Percentiles rank a stretch among this genome's conserved stretches.
Evolutionary conservation across 2,888 invertebrate genomes (phyloP).

Genomic region (Cremastinae sp.): DNA sequence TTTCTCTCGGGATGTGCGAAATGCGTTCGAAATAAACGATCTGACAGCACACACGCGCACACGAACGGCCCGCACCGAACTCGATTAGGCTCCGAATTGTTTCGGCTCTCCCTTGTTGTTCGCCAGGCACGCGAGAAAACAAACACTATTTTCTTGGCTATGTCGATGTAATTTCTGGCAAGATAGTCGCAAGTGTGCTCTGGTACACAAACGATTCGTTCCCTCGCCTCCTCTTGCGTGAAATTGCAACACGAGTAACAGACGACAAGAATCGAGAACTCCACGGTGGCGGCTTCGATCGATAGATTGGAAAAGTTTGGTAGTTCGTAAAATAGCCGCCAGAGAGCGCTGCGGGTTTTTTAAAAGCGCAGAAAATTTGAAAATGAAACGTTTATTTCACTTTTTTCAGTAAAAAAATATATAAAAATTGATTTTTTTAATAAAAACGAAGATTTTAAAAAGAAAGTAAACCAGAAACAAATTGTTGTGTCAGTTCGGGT

Average conservation of each 20-base stretch:
- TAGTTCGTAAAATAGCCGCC: background rate
- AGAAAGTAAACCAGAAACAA: too few relatives aligned
- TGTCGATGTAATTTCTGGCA: background rate
- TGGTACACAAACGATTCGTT: conserved; percentile 50
- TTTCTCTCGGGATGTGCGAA: conserved; percentile 33
- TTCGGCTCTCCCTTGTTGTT: background rate
- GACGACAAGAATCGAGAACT: background rate
- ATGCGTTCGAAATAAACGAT: conserved; percentile 8
- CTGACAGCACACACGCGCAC: conserved; percentile 8
- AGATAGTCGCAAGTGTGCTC: conserved; percentile 9
- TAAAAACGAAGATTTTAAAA: too few relatives aligned
- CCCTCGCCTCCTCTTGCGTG: conserved; percentile 12
- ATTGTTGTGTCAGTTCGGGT: too few relatives aligned
- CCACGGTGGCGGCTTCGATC: conserved; percentile 12
- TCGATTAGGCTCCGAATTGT: background rate
- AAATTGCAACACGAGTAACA: background rate
- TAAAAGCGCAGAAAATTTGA: conserved; percentile 1
- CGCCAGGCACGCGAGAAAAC: background rate
- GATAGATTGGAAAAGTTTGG: background rate
- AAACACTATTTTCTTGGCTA: background rate
- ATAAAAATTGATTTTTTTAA: too few relatives aligned
- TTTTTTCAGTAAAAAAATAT: too few relatives aligned
- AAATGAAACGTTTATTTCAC: too few relatives aligned
- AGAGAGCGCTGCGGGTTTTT: background rate
- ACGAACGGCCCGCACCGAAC: conserved; percentile 1